Conservation (phyloP, 1,140 invertebrate species). For the Chymomyza costata region DNA sequence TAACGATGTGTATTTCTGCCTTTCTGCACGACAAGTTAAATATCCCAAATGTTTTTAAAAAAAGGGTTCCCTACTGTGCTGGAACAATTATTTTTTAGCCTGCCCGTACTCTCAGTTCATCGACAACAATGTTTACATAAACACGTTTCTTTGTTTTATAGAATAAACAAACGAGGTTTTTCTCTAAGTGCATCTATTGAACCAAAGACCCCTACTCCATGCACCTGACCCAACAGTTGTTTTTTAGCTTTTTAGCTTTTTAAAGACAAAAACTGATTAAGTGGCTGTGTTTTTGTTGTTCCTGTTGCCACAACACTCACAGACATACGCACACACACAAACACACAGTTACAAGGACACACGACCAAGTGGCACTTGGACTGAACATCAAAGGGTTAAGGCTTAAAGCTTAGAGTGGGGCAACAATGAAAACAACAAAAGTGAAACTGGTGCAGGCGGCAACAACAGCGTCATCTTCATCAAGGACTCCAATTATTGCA, state of each 20-base stretch:
- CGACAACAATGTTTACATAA: no score
- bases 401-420: conserved; percentile 26
- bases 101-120: no score
- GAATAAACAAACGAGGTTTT: no score
- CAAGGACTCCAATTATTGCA: conserved; percentile 71
- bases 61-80: no score
- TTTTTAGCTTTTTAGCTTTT: conserved; percentile 15
- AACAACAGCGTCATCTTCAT: conserved; percentile 34
- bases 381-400: conserved; percentile 66
- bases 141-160: background rate
- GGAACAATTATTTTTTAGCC: no score
- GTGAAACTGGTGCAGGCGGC: conserved; percentile 39
- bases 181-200: no score
- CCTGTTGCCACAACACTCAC: conserved; percentile 3
- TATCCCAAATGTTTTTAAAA: no score
- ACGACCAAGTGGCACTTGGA: conserved; percentile 58
- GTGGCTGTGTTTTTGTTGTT: conserved; percentile 24
- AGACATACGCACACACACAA: conserved; percentile 33
- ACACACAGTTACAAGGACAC: conserved; percentile 40
- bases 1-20: no score
- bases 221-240: conserved; percentile 28
- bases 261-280: conserved; percentile 48
- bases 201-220: background rate
- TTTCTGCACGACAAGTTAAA: no score
- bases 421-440: conserved; percentile 51